These are phyloP conservation scores for Papilio aristodemus DNA, from an alignment of 1,140 invertebrate genomes.

Conservation along the genomic window DNA sequence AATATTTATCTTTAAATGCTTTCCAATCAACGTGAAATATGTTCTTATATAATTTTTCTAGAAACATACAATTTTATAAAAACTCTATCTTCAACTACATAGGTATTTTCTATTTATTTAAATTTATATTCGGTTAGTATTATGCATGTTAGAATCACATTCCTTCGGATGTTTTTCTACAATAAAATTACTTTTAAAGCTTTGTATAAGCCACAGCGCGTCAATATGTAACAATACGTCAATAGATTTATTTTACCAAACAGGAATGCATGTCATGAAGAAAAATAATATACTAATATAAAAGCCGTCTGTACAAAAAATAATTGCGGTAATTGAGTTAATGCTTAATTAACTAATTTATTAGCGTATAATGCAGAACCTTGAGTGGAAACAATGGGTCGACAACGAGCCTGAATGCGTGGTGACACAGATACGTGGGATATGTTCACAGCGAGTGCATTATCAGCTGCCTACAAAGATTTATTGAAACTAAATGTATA, in stretches of 20 bases:
- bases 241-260: too few species aligned
- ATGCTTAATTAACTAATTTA: constrained; percentile 20
- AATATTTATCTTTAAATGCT: neutral
- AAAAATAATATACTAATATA: neutral
- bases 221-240: too few species aligned
- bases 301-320: neutral
- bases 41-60: neutral
- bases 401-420: neutral
- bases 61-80: neutral
- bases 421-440: constrained; percentile 24
- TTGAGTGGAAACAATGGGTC: constrained; percentile 24
- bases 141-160: too few species aligned
- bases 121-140: too few species aligned
- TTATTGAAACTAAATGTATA: neutral
- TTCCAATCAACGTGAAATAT: constrained; percentile 4
- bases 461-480: neutral
- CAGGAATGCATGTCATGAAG: neutral
- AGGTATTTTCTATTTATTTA: neutral
- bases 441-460: constrained; percentile 16
- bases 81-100: neutral
- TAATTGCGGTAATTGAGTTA: constrained; percentile 16
- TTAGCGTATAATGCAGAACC: constrained; percentile 17
- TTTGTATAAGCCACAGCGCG: too few species aligned
- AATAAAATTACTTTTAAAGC: too few species aligned
- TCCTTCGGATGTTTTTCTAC: too few species aligned